Evolutionary conservation across 2,113 vertebrate genomes (phyloP).

Genomic region (Mastomys coucha): DNA sequence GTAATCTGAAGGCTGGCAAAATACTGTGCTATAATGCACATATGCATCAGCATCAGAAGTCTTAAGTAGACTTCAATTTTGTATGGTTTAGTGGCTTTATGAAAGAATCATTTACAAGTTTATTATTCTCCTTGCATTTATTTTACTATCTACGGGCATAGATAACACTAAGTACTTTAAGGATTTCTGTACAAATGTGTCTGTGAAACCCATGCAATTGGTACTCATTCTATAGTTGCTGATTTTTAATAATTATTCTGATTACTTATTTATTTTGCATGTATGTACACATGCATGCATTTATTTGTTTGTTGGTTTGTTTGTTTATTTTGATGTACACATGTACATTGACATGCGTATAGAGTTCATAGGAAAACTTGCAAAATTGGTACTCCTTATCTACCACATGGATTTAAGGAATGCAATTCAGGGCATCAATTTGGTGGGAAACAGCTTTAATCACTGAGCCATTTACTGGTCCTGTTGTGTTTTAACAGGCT

Average conservation of each 20-base stretch:
- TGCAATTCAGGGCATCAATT: background rate
- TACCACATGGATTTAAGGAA: background rate
- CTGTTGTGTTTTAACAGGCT: background rate
- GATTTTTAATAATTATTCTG: background rate
- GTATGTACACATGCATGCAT: background rate
- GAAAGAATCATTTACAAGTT: background rate
- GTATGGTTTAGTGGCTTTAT: background rate
- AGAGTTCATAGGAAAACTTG: background rate
- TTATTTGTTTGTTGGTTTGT: background rate
- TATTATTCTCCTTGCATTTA: background rate
- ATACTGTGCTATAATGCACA: background rate
- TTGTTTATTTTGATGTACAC: background rate
- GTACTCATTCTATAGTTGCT: background rate
- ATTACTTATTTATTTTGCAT: background rate
- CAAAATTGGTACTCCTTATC: background rate
- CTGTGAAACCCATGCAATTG: conserved; percentile 1
- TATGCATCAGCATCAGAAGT: background rate
- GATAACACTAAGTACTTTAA: background rate
- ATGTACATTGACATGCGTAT: background rate
- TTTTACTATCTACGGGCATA: background rate
- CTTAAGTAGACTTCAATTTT: background rate
- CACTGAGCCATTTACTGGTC: background rate
- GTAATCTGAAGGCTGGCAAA: background rate
- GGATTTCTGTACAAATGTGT: background rate
- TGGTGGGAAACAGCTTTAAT: background rate